Evolutionary conservation across 2,113 vertebrate species (phyloP), one percentile per base, ranked within the genome.

Genomic region (Bombycilla garrulus): DNA sequence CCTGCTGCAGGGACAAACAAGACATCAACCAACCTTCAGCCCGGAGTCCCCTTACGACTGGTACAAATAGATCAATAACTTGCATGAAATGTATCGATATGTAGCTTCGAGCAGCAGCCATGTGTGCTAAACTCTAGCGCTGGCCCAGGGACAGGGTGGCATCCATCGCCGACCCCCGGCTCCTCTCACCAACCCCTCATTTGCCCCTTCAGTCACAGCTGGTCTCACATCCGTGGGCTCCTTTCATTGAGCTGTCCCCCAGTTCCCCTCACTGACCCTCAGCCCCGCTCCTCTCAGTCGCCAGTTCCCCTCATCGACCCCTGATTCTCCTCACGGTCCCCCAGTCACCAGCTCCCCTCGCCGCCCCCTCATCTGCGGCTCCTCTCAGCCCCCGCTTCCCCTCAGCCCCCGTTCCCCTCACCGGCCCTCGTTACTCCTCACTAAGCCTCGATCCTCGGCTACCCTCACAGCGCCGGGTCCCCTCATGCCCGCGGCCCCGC

Each of bases 341-440:
- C 33, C 69, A 15, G 29, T 15, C 31, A 11, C 15, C 3, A 19
- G 38, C 38, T 38, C 38, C 8, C 29, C 64, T 54, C 67, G 11
- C 20, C 1, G 2, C 6, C 24, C 6, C 19, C 15, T 16, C 2
- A 21, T 18, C 28, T 10, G 20, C 35, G 67, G 35, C 15, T 53
- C 22, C 50, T 3, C 36, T 54, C 69, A 20, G 22, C 8, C 3
- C 33, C 12, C 22, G 4, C 4, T 6, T 36, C 5, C 25, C 22
- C 36, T 6, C 0, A 4, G 25, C 2, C 42, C 13, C 11, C 9
- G 10, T 3, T n/a, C 44, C 8, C n/a, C 57, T 61, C 66, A 25
- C 17, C 1, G 2, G 15, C 24, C 5, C 22, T 17, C 2, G 1
- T 1, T 24, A 51, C 76, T 9, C 42, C 67, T 51, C 42, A 11